These are phyloP conservation scores for Saguinus imperator DNA, from an alignment of 2,113 vertebrate species.

Conservation along the genomic window DNA sequence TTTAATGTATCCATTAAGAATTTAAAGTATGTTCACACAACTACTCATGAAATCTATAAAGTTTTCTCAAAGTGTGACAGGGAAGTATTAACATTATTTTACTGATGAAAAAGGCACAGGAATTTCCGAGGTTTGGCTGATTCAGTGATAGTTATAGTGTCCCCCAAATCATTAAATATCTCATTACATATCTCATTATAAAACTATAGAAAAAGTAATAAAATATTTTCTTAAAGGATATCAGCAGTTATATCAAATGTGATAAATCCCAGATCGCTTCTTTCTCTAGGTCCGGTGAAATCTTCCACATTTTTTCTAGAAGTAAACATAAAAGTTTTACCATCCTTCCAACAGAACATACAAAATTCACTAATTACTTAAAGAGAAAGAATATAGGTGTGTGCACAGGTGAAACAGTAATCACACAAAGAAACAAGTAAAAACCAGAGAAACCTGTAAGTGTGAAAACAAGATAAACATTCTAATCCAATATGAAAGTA, in stretches of 20 bases:
- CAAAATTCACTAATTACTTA: background rate
- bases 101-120: background rate
- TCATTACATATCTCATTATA: background rate
- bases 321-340: slow-evolving; percentile 62
- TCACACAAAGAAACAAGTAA: background rate
- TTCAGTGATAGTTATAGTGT: background rate
- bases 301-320: slow-evolving; percentile 98
- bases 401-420: background rate
- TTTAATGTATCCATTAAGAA: background rate
- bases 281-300: slow-evolving; percentile 97
- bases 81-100: background rate
- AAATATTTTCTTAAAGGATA: slow-evolving; percentile 91
- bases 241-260: slow-evolving; percentile 96
- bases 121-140: background rate
- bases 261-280: slow-evolving; percentile 97
- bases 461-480: background rate
- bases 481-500: background rate
- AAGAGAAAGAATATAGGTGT: background rate
- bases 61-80: background rate
- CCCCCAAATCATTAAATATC: background rate
- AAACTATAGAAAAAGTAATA: background rate
- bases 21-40: background rate
- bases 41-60: background rate
- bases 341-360: background rate
- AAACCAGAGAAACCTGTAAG: background rate